Evolutionary conservation across 2,888 invertebrate species (phyloP), one percentile per base, ranked within the genome.

Genomic region (Cerastis rubricosa): DNA sequence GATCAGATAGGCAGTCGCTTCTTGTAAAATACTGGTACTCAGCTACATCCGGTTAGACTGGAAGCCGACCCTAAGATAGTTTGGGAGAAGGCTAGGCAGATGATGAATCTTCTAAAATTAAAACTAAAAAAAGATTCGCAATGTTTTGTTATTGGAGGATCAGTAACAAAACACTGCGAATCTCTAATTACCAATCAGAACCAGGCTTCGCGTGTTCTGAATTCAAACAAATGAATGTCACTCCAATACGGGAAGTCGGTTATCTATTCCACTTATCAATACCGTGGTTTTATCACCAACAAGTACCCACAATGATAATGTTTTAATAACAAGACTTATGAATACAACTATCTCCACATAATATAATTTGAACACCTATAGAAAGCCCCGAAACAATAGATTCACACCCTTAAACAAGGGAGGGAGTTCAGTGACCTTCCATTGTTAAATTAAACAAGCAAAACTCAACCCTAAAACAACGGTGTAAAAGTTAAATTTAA

Each of bases 341-440:
- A 85, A 89, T 88, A 80, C 64, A 70, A 85, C 85, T 83, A 82
- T 82, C 71, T 80, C 63, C 1, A 65, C 68, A 61, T 71, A 78
- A 76, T 81, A 84, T 85, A 89, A 91, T 91, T 92, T 92, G 90
- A 91, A 90, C 92, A 89, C 90, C 91, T 89, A 91, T 91, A 90
- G 76, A 87, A 88, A 89, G 86, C 90, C 81, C 80, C 89, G 87
- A 91, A 93, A 94, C 93, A 94, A 94, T 93, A 86, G 90, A 85
- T 87, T 90, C 86, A 88, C 92, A 92, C 93, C 93, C 94, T 87
- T 91, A 80, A 78, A 81, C 81, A 86, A 89, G 90, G 92, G 93
- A 89, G 89, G 78, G 83, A 89, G 94, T 91, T 93, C 92, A 90
- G 70, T 87, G 92, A 92, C 89, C 91, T 79, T 76, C 65, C 74